Conservation (phyloP, 30 jellyfish, hydroid and myxozoan species). For the Phacellophora camtschatica region DNA sequence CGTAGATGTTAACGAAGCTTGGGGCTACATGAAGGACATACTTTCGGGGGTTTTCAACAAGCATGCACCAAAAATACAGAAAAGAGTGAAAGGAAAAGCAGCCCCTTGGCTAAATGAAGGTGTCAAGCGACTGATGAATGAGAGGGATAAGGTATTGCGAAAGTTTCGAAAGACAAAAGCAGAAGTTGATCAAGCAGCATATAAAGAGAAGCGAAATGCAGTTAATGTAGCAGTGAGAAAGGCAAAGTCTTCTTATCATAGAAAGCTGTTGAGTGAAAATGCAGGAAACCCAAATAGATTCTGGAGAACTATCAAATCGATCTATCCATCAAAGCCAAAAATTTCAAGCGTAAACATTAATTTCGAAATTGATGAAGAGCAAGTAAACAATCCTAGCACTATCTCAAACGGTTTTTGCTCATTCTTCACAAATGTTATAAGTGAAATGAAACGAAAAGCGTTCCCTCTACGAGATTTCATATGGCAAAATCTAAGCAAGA, state of each 20-base stretch:
- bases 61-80: constrained; percentile 47
- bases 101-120: constrained; percentile 52
- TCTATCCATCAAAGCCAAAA: too few species aligned
- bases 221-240: constrained; percentile 30
- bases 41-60: constrained; percentile 44
- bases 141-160: background rate
- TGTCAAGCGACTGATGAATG: background rate
- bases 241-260: constrained; percentile 25
- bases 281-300: too few species aligned
- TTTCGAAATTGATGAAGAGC: too few species aligned
- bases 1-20: constrained; percentile 33
- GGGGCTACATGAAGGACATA: constrained; percentile 52
- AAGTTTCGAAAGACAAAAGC: background rate
- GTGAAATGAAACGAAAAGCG: too few species aligned
- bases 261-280: too few species aligned
- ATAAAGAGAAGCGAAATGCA: constrained; percentile 34
- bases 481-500: too few species aligned
- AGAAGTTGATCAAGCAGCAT: constrained; percentile 25
- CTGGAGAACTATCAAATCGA: too few species aligned
- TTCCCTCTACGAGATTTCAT: too few species aligned
- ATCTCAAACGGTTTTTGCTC: too few species aligned
- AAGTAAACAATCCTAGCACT: too few species aligned
- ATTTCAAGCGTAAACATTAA: too few species aligned
- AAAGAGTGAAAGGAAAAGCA: constrained; percentile 56
- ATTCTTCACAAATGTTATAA: too few species aligned